Conservation (phyloP, 2,888 invertebrate species). For the Drosophila antonietae region DNA sequence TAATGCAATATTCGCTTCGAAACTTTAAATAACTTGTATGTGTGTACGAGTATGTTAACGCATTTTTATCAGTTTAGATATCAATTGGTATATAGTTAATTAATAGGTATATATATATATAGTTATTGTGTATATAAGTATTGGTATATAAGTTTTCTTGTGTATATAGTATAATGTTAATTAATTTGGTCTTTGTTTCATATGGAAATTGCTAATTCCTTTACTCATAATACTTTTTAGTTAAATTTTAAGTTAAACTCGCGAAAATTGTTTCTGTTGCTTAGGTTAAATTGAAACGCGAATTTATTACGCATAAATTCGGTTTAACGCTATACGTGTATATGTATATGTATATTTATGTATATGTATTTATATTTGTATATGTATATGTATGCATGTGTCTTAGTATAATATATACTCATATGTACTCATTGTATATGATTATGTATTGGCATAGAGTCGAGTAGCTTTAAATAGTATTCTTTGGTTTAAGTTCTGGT, state of each 20-base stretch:
- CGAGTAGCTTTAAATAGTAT: constrained; percentile 21
- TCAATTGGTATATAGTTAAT: constrained; percentile 26
- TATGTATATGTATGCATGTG: constrained; percentile 31
- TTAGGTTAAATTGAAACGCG: constrained; percentile 72
- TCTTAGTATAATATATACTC: constrained; percentile 32
- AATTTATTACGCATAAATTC: constrained; percentile 72
- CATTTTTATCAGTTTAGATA: constrained; percentile 41
- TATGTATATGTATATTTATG: constrained; percentile 26
- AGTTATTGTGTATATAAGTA: constrained; percentile 35
- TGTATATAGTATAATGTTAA: constrained; percentile 63
- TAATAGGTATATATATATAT: constrained; percentile 16
- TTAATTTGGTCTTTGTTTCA: constrained; percentile 73
- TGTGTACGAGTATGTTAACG: constrained; percentile 41
- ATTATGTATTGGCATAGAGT: constrained; percentile 41
- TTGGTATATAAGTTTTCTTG: constrained; percentile 40
- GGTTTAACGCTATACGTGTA: constrained; percentile 70
- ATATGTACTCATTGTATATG: constrained; percentile 45
- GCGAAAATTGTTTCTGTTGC: constrained; percentile 75
- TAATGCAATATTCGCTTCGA: constrained; percentile 31
- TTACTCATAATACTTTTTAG: constrained; percentile 55
- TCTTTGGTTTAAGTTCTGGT: constrained; percentile 3
- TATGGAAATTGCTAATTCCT: constrained; percentile 37
- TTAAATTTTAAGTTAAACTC: constrained; percentile 60
- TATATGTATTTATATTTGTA: constrained; percentile 31
- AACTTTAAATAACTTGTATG: constrained; percentile 52